Conservation (phyloP, 2,797 vertebrate species). For the Phalanger gymnotis region DNA sequence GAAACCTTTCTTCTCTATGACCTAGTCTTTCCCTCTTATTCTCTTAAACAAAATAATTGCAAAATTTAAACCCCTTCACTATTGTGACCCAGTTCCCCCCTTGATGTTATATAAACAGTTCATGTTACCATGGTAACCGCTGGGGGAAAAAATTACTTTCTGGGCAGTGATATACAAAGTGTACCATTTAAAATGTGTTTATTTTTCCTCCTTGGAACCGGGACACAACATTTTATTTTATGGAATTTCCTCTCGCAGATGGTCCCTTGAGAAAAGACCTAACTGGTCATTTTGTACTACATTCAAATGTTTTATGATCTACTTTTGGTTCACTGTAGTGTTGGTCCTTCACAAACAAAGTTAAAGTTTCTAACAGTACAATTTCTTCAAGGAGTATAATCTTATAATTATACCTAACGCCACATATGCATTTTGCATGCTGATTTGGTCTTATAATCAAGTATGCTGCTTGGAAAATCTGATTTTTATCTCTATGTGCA, state of each 20-base stretch:
- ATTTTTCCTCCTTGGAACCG: constrained; percentile 43
- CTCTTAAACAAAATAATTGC: constrained; percentile 73
- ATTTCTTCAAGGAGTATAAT: background rate
- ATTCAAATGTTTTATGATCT: constrained; percentile 44
- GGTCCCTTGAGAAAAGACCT: background rate
- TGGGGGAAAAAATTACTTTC: constrained; percentile 74
- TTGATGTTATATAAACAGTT: constrained; percentile 74
- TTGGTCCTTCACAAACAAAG: background rate
- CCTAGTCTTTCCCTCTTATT: constrained; percentile 45
- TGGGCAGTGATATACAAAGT: constrained; percentile 78
- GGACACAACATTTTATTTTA: constrained; percentile 42
- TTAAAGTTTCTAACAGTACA: background rate
- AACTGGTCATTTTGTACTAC: constrained; percentile 37
- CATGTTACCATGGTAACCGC: constrained; percentile 77
- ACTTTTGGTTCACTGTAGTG: constrained; percentile 17
- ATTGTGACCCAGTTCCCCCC: constrained; percentile 75
- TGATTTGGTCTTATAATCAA: constrained; percentile 30
- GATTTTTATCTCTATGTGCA: background rate
- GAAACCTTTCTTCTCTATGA: constrained; percentile 51
- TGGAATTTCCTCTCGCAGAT: constrained; percentile 34
- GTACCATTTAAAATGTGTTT: constrained; percentile 63
- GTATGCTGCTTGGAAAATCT: constrained; percentile 4
- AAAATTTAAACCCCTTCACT: constrained; percentile 75
- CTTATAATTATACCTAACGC: background rate
- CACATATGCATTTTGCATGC: background rate